Percentiles rank a stretch among this genome's conserved stretches.
These are phyloP conservation scores for Strigamia transsilvanica DNA, from an alignment of 2,888 invertebrate genomes.

Conservation along the genomic window DNA sequence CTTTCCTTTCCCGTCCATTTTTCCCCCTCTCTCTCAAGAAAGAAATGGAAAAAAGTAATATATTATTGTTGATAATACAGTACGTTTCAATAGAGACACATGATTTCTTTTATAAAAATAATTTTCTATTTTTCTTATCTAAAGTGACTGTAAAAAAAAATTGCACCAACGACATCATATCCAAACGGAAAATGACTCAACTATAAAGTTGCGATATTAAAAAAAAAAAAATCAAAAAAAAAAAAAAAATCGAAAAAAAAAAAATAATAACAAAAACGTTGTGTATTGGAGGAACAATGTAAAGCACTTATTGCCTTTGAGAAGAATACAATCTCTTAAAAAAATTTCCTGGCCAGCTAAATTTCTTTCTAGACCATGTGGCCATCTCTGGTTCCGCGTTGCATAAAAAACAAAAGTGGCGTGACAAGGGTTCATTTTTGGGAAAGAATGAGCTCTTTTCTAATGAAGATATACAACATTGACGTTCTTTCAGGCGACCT, in stretches of 20 bases:
- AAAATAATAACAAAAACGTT: background rate
- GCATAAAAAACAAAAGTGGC: conserved; percentile 48
- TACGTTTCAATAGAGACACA: conserved; percentile 41
- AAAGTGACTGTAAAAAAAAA: conserved; percentile 35
- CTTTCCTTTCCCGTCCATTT: conserved; percentile 32
- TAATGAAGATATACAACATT: conserved; percentile 49
- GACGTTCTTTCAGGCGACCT: conserved; percentile 37
- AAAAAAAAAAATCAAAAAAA: background rate
- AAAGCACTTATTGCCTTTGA: conserved; percentile 35
- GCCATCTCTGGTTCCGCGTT: conserved; percentile 43
- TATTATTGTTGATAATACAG: conserved; percentile 42
- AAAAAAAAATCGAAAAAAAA: background rate
- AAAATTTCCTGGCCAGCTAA: conserved; percentile 31
- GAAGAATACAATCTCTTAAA: conserved; percentile 32
- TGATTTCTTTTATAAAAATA: conserved; percentile 47
- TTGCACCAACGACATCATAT: conserved; percentile 21
- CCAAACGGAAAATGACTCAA: conserved; percentile 43
- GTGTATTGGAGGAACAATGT: conserved; percentile 21
- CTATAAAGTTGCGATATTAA: conserved; percentile 7
- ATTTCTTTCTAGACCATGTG: conserved; percentile 32
- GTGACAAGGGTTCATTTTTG: conserved; percentile 44
- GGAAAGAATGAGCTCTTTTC: conserved; percentile 36
- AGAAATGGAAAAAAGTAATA: conserved; percentile 32
- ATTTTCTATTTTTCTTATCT: conserved; percentile 48
- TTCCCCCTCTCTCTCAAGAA: background rate